Conservation (phyloP, 2,888 invertebrate genomes). For the Eilema griseolum region DNA sequence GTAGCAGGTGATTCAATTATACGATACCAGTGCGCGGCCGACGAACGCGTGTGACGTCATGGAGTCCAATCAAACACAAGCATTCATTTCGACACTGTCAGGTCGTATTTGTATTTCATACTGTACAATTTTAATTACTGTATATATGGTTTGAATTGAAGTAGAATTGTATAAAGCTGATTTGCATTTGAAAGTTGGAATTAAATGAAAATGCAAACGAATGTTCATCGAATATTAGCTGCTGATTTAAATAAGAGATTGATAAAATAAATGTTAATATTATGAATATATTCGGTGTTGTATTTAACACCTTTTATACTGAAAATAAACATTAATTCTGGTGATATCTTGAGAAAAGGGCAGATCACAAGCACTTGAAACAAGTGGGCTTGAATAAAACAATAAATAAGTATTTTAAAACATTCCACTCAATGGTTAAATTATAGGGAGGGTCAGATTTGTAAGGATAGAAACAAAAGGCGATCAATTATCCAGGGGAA, state of each 20-base stretch:
- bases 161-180: neutral
- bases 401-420: too few relatives aligned
- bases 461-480: too few relatives aligned
- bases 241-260: neutral
- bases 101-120: conserved; percentile 40
- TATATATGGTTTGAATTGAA: neutral
- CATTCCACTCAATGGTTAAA: too few relatives aligned
- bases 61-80: conserved; percentile 43
- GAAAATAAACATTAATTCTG: too few relatives aligned
- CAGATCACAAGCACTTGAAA: neutral
- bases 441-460: too few relatives aligned
- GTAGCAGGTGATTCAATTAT: conserved; percentile 35
- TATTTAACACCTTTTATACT: too few relatives aligned
- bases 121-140: conserved; percentile 37
- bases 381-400: too few relatives aligned
- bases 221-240: neutral
- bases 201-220: neutral
- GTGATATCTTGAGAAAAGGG: too few relatives aligned
- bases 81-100: conserved; percentile 46
- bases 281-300: too few relatives aligned
- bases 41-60: conserved; percentile 30
- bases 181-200: too few relatives aligned
- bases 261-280: neutral
- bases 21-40: conserved; percentile 26
- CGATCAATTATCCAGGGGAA: too few relatives aligned